Evolutionary conservation across 2,113 vertebrate genomes (phyloP).

Genomic region (Henicopernis longicauda): DNA sequence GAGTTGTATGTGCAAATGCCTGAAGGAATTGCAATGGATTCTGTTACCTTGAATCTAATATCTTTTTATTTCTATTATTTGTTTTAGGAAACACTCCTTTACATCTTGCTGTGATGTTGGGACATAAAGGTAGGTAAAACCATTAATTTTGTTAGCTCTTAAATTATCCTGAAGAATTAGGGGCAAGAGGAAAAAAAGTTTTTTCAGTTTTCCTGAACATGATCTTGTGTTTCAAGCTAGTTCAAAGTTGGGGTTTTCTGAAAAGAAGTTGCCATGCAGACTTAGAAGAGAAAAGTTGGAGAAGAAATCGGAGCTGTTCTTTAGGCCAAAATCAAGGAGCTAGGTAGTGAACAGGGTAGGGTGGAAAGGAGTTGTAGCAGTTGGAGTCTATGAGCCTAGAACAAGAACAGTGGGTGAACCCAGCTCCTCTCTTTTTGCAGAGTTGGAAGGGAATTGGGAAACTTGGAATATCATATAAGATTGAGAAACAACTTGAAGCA

Average conservation of each 20-base stretch:
- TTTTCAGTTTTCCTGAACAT: fast-evolving
- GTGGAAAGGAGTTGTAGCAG: neutral
- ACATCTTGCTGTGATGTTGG: slow-evolving; percentile 98
- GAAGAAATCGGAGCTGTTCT: neutral
- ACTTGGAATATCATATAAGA: neutral
- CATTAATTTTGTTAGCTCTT: neutral
- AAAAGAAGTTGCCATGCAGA: fast-evolving
- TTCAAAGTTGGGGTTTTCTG: neutral
- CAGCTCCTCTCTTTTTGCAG: neutral
- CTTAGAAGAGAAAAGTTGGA: neutral
- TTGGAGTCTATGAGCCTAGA: neutral
- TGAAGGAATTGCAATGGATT: neutral
- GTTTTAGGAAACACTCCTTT: slow-evolving; percentile 94
- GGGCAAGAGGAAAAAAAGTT: neutral
- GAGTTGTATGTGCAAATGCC: neutral
- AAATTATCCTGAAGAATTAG: neutral
- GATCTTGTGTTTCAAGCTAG: neutral
- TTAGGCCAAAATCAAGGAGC: neutral
- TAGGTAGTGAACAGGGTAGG: neutral
- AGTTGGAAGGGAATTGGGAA: neutral
- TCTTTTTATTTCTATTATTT: neutral
- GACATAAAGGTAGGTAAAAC: slow-evolving; percentile 91
- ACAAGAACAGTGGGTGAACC: neutral
- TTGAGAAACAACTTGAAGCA: neutral
- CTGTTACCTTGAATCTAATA: neutral